phyloP scores from a whole-genome alignment of 2,888 invertebrate species.

The Scaptomyza reducta region DNA sequence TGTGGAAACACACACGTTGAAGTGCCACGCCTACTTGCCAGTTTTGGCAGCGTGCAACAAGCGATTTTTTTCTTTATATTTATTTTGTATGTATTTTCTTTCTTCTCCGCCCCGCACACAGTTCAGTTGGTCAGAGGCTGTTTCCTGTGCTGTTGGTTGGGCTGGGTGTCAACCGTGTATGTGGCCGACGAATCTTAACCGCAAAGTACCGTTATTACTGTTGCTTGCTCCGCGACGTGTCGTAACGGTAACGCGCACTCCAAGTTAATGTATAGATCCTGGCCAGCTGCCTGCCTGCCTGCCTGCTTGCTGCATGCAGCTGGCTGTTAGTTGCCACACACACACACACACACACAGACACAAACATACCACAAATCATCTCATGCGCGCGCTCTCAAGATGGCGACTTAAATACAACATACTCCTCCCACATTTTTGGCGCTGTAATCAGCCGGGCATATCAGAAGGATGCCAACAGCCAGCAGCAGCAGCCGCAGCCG shows the following conservation, averaged over 20 bases:
- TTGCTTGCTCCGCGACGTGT: slow-evolving; percentile 72
- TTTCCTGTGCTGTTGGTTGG: slow-evolving; percentile 34
- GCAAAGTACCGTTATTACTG: slow-evolving; percentile 70
- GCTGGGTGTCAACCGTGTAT: slow-evolving; percentile 53
- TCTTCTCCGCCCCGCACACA: slow-evolving; percentile 12
- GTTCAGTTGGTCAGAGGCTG: slow-evolving; percentile 50
- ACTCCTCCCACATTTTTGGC: slow-evolving; percentile 43
- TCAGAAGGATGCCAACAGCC: slow-evolving; percentile 61
- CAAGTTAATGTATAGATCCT: slow-evolving; percentile 67
- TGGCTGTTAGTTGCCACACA: slow-evolving; percentile 49
- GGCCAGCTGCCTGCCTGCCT: slow-evolving; percentile 29
- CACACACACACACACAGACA: slow-evolving; percentile 20
- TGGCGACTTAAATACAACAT: slow-evolving; percentile 33
- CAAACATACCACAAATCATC: slow-evolving; percentile 51
- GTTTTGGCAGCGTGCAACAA: slow-evolving; percentile 60
- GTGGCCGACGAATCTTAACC: slow-evolving; percentile 74
- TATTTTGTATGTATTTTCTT: slow-evolving; percentile 24
- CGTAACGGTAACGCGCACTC: slow-evolving; percentile 78
- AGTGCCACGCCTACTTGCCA: slow-evolving; percentile 61
- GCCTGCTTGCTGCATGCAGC: slow-evolving; percentile 12
- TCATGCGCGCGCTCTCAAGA: slow-evolving; percentile 55
- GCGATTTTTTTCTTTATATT: slow-evolving; percentile 44
- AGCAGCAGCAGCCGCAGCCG: slow-evolving; percentile 16
- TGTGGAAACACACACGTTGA: too few species aligned
- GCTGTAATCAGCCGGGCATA: slow-evolving; percentile 32